Percentiles rank a stretch among this genome's conserved stretches.
These are phyloP conservation scores for Gopherus evgoodei DNA, from an alignment of 2,113 vertebrate species.

Conservation along the genomic window DNA sequence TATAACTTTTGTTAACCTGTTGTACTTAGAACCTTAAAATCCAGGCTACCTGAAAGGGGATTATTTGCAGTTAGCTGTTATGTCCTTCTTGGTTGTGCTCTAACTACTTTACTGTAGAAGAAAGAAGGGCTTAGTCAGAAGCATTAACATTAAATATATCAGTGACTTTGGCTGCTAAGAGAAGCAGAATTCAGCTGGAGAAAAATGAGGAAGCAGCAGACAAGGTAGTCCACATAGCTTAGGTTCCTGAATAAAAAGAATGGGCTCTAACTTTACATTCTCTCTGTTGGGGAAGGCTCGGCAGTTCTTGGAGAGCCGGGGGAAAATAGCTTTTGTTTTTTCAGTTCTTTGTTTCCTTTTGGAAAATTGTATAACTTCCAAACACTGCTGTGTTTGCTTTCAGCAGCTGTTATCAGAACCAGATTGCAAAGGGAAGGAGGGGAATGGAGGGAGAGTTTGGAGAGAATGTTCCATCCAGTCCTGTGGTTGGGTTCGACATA, in stretches of 20 bases:
- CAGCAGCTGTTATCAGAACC: background rate
- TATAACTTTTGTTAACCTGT: background rate
- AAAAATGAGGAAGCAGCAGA: background rate
- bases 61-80: background rate
- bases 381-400: background rate
- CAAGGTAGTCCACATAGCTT: background rate
- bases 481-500: no score
- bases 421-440: background rate
- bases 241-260: background rate
- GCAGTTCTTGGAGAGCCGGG: background rate
- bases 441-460: background rate
- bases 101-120: background rate
- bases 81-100: background rate
- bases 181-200: background rate
- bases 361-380: background rate
- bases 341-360: background rate
- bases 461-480: background rate
- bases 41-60: background rate
- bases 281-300: background rate
- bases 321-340: background rate
- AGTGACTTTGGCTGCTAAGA: background rate
- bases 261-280: background rate
- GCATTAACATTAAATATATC: background rate
- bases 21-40: background rate
- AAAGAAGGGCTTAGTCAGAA: background rate